Percentiles rank a stretch among this genome's conserved stretches.
Conservation (phyloP, 2,113 vertebrate species). For the Hipposideros armiger region DNA sequence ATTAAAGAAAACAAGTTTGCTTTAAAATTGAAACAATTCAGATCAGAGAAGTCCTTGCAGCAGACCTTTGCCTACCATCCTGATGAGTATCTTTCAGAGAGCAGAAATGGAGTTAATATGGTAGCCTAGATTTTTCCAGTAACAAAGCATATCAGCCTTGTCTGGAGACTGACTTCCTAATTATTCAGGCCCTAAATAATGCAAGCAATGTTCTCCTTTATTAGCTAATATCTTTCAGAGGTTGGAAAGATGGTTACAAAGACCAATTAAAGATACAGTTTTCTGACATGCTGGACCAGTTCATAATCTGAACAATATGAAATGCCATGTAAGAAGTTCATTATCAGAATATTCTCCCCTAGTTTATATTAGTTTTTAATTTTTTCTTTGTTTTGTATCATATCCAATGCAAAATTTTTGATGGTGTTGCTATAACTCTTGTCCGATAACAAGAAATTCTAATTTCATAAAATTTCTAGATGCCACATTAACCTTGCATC, state of each 20-base stretch:
- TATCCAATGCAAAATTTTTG: slow-evolving; percentile 59
- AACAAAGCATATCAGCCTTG: slow-evolving; percentile 69
- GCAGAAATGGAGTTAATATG: slow-evolving; percentile 61
- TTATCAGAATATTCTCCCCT: slow-evolving; percentile 47
- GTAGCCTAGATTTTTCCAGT: slow-evolving; percentile 69
- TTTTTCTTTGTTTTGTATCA: slow-evolving; percentile 52
- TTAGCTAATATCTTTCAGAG: slow-evolving; percentile 75
- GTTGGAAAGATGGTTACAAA: slow-evolving; percentile 72
- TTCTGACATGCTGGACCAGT: slow-evolving; percentile 51
- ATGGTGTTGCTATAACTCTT: slow-evolving; percentile 58
- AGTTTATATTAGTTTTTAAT: slow-evolving; percentile 74
- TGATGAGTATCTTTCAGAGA: slow-evolving; percentile 50
- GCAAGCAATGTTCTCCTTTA: slow-evolving; percentile 78
- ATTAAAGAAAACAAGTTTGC: slow-evolving; percentile 63
- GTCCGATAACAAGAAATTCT: slow-evolving; percentile 74
- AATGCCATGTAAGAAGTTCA: slow-evolving; percentile 35
- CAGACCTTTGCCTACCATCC: slow-evolving; percentile 22
- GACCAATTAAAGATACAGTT: slow-evolving; percentile 73
- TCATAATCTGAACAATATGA: slow-evolving; percentile 64
- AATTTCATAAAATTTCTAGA: slow-evolving; percentile 64
- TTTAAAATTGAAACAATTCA: slow-evolving; percentile 29
- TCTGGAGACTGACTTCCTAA: slow-evolving; percentile 76
- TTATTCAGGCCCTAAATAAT: slow-evolving; percentile 80
- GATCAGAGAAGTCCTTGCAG: slow-evolving; percentile 27
- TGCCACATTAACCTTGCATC: slow-evolving; percentile 74